These are phyloP conservation scores for Halictus ligatus DNA, from an alignment of 2,888 invertebrate species.

Conservation along the genomic window DNA sequence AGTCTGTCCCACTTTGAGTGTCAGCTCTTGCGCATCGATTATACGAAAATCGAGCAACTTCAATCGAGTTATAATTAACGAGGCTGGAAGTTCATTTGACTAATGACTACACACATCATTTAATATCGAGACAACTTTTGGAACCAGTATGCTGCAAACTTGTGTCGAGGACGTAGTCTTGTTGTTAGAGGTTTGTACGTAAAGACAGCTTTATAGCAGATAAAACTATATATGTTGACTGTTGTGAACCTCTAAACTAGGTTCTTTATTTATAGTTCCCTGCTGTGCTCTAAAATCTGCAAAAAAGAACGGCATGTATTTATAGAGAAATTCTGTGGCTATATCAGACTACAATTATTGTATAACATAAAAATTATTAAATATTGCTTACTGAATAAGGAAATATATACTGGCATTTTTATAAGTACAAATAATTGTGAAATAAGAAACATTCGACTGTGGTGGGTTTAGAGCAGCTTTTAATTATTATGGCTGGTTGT, in stretches of 20 bases:
- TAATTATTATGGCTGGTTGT: background rate
- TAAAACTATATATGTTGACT: too few relatives aligned
- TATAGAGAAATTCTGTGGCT: background rate
- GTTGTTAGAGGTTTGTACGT: slow-evolving; percentile 20
- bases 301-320: background rate
- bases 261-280: background rate
- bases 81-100: background rate
- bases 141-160: slow-evolving; percentile 17
- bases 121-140: background rate
- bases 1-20: background rate
- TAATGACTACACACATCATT: background rate
- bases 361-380: background rate
- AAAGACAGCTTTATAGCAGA: background rate
- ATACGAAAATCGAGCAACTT: slow-evolving; percentile 17
- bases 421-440: background rate
- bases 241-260: background rate
- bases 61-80: slow-evolving; percentile 25
- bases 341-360: background rate
- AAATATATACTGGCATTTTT: background rate
- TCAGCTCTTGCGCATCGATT: slow-evolving; percentile 24
- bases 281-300: background rate
- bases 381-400: too few relatives aligned
- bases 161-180: background rate
- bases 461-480: background rate
- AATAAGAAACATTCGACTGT: background rate